Evolutionary conservation across 2,888 invertebrate genomes (phyloP).

Genomic region (Pasiphila rectangulata): DNA sequence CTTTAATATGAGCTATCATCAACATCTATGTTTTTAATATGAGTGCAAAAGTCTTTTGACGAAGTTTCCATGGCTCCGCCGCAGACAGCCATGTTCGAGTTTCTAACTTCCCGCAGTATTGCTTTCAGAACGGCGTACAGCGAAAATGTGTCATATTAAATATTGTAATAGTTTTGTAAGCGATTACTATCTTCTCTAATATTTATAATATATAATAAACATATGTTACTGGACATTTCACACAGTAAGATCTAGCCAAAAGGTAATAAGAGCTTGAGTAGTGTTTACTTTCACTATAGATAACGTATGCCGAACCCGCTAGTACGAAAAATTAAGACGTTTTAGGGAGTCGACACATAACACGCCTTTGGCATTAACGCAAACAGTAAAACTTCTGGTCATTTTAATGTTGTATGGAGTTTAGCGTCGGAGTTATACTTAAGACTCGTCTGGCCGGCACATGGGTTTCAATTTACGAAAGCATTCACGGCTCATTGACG

Average conservation of each 20-base stretch:
- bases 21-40: constrained; percentile 1
- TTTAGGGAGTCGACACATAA: too few species aligned
- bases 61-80: not conserved
- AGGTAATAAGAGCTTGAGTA: too few species aligned
- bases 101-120: not conserved
- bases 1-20: not conserved
- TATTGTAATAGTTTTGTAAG: not conserved
- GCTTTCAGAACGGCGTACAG: not conserved
- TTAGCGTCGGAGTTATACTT: not conserved
- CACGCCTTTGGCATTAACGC: not conserved
- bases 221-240: too few species aligned
- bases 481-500: constrained; percentile 55
- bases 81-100: not conserved
- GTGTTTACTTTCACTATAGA: too few species aligned
- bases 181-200: not conserved
- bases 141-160: too few species aligned
- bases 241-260: too few species aligned
- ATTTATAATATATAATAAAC: too few species aligned
- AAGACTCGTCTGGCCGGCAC: too few species aligned
- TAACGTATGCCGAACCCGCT: too few species aligned
- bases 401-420: not conserved
- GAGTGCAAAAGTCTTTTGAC: not conserved
- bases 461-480: constrained; percentile 41
- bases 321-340: too few species aligned
- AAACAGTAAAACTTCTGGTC: not conserved